A percentile compares a stretch with the other conserved stretches of the same genome.
These are phyloP conservation scores for Gerris lacustris DNA, from an alignment of 2,888 invertebrate species.

Conservation along the genomic window DNA sequence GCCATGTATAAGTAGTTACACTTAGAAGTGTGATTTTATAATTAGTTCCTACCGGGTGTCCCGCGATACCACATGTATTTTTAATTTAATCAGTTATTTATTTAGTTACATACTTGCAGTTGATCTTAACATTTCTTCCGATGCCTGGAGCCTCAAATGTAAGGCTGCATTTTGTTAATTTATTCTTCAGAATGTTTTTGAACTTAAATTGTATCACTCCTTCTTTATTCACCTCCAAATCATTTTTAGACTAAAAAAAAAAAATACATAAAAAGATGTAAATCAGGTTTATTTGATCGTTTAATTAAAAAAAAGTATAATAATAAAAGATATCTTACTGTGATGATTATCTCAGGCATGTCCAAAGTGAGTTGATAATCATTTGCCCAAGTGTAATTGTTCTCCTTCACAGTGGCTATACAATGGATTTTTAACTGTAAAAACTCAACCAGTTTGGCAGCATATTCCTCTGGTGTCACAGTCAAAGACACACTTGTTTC, in stretches of 20 bases:
- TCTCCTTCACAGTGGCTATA: slow-evolving; percentile 65
- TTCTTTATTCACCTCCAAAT: slow-evolving; percentile 13
- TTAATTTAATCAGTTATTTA: no score
- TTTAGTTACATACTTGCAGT: no score
- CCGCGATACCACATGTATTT: no score
- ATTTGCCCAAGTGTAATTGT: slow-evolving; percentile 68
- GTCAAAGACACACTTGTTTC: slow-evolving; percentile 45
- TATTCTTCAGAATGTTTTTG: slow-evolving; percentile 53
- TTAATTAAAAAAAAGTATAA: no score
- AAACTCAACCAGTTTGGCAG: slow-evolving; percentile 65
- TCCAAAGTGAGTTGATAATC: slow-evolving; percentile 70
- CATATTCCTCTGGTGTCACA: slow-evolving; percentile 56
- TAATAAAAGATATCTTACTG: slow-evolving; percentile 40
- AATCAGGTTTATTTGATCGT: no score
- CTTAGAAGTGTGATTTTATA: slow-evolving; percentile 9
- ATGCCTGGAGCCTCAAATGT: slow-evolving; percentile 58
- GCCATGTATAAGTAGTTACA: no score
- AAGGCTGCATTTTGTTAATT: slow-evolving; percentile 54
- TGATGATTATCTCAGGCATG: slow-evolving; percentile 55
- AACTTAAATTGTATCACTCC: slow-evolving; percentile 37
- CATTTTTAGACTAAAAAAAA: background rate
- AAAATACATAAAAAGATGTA: no score
- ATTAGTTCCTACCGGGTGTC: no score
- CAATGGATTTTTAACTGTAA: slow-evolving; percentile 66
- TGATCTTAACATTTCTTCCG: slow-evolving; percentile 45